Percentiles rank a stretch among this genome's conserved stretches.
Conservation (phyloP, 2,888 invertebrate genomes). For the Ochlodes sylvanus region DNA sequence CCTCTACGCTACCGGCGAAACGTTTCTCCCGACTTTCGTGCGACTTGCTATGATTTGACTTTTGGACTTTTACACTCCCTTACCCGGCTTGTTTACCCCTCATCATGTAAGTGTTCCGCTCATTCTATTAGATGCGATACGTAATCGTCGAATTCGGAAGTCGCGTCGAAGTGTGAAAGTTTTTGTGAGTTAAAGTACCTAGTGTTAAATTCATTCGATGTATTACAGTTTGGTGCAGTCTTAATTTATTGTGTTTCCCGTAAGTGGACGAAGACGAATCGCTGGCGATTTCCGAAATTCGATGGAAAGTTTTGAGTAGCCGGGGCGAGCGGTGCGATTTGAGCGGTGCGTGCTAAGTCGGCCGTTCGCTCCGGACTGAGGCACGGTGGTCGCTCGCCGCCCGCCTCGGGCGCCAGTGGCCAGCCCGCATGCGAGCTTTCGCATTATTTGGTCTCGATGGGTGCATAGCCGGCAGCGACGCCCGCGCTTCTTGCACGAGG, state of each 20-base stretch:
- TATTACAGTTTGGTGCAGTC: slow-evolving; percentile 28
- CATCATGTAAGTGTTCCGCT: slow-evolving; percentile 84
- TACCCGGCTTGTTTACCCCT: slow-evolving; percentile 83
- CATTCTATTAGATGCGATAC: slow-evolving; percentile 75
- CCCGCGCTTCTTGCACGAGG: slow-evolving; percentile 57
- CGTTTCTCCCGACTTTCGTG: slow-evolving; percentile 81
- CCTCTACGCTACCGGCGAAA: slow-evolving; percentile 85
- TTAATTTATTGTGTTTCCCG: slow-evolving; percentile 47
- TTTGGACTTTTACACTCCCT: slow-evolving; percentile 78
- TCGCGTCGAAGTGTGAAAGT: slow-evolving; percentile 80
- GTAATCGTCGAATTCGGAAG: slow-evolving; percentile 79
- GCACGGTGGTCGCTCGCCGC: slow-evolving; percentile 26
- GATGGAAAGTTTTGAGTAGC: slow-evolving; percentile 70
- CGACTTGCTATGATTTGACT: slow-evolving; percentile 82
- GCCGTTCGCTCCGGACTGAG: slow-evolving; percentile 57
- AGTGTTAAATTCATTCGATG: slow-evolving; percentile 53
- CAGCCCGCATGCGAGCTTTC: slow-evolving; percentile 72
- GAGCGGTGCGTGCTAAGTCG: slow-evolving; percentile 51
- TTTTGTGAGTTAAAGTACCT: slow-evolving; percentile 71
- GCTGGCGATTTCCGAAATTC: slow-evolving; percentile 78
- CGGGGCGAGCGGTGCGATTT: slow-evolving; percentile 67
- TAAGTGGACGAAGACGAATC: slow-evolving; percentile 64
- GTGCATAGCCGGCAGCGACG: slow-evolving; percentile 51
- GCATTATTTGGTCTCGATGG: slow-evolving; percentile 51
- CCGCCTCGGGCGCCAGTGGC: slow-evolving; percentile 44